phyloP scores from a whole-genome alignment of 2,113 vertebrate species.

The Canis aureus region DNA sequence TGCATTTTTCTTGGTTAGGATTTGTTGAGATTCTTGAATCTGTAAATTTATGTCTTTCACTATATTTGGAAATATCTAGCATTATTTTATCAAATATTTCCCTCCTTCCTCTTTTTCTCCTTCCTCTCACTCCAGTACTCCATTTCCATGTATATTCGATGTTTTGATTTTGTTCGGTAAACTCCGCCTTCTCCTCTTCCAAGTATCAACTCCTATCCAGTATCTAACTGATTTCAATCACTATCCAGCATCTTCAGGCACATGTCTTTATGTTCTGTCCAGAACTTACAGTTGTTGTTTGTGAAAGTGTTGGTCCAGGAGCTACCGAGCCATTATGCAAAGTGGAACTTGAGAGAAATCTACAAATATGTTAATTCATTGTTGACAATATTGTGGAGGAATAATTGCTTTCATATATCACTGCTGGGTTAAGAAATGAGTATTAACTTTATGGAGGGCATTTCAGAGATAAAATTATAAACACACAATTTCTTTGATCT shows the following conservation, averaged over 20 bases:
- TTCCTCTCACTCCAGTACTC: not conserved
- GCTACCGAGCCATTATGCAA: not conserved
- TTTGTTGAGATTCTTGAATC: not conserved
- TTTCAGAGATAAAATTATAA: slow-evolving; percentile 28
- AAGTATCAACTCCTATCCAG: not conserved
- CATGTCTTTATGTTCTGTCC: not conserved
- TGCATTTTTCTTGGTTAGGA: not conserved
- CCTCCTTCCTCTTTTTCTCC: not conserved
- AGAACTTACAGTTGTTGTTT: not conserved
- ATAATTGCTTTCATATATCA: not conserved
- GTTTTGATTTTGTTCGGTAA: not conserved
- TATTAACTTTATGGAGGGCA: not conserved
- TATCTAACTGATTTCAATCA: not conserved
- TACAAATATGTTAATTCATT: not conserved
- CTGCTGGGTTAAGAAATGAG: slow-evolving; percentile 7
- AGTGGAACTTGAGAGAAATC: not conserved
- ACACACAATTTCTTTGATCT: not conserved
- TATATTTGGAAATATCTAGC: not conserved
- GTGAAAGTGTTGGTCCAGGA: not conserved
- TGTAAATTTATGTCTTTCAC: not conserved
- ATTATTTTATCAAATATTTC: not conserved
- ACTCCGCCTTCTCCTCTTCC: not conserved
- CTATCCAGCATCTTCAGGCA: not conserved
- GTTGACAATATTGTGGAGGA: not conserved
- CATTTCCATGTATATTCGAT: not conserved